Percentiles rank a stretch among this genome's conserved stretches.
Evolutionary conservation across 1,140 invertebrate species (phyloP).

Genomic region (Chionoecetes opilio): DNA sequence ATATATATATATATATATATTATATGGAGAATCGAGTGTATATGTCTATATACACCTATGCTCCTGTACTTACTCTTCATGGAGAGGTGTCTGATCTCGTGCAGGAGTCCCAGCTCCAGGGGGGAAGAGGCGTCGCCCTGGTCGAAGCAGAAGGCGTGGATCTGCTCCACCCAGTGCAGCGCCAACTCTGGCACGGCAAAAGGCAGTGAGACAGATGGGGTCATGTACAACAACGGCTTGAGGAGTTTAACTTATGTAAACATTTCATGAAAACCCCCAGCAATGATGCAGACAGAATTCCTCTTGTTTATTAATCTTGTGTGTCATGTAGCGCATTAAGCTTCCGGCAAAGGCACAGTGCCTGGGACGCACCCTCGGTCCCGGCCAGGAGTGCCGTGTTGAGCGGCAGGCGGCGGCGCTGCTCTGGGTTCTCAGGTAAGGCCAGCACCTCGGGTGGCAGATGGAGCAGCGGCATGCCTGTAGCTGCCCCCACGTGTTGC

Average conservation of each 20-base stretch:
- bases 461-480: conserved; percentile 22
- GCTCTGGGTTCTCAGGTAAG: conserved; percentile 24
- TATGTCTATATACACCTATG: too few species aligned
- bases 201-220: not conserved
- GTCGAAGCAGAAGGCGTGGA: conserved; percentile 66
- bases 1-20: not conserved
- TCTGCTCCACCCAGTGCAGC: conserved; percentile 71
- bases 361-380: conserved; percentile 57
- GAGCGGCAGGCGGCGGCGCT: not conserved
- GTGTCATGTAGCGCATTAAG: not conserved
- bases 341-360: not conserved
- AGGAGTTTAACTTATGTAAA: too few species aligned
- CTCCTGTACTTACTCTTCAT: conserved; percentile 41
- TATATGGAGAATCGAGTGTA: not conserved
- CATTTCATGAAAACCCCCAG: too few species aligned
- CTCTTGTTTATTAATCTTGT: not conserved
- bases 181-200: conserved; percentile 53
- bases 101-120: conserved; percentile 69
- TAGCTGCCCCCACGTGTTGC: conserved; percentile 60
- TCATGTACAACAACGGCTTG: too few species aligned
- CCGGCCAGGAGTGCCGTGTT: conserved; percentile 62
- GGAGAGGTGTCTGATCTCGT: conserved; percentile 70
- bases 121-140: conserved; percentile 72
- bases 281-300: not conserved
- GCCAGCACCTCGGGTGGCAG: conserved; percentile 58